Evolutionary conservation across 2,888 invertebrate species (phyloP), one percentile per base, ranked within the genome.

Genomic region (Diarsia brunnea): DNA sequence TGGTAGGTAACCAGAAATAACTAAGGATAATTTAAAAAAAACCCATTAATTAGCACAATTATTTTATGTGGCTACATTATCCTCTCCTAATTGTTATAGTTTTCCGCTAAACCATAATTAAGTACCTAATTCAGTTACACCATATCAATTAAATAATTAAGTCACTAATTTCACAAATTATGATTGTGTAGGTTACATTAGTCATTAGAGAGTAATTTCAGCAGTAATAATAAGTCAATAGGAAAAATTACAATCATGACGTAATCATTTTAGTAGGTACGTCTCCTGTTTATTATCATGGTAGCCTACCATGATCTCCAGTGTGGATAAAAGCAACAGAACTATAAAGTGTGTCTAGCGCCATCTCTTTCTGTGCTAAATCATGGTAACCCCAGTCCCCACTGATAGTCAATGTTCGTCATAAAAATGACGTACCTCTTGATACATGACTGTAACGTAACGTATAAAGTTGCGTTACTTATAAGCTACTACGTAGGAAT

Each of bases 351-450:
- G 38, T 38, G 38, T 38, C 38, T 38, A 38, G 38, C 38, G 38
- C 7, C 38, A 7, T 5, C 38, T 38, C 38, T 38, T 38, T 38
- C 38, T 38, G 0, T 8, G 38, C 38, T 8, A 38, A 38, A 8
- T 38, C 8, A 38, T 38, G 38, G 38, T 38, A 38, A 8, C 38
- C 38, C 38, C 38, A 38, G 38, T 49, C 38, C 38, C 38, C 38
- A 38, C 47, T 49, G 27, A 55, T n/a, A 1, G 38, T 47, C 19
- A 79, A n/a, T 5, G 47, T 73, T 66, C 53, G 65, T 82, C 76
- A 49, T 53, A n/a, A 4, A 12, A 19, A 12, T 72, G 68, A 79
- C 76, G 60, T 58, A 65, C 0, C 63, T 31, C 27, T 31, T 68
- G 31, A 8, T 38, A 47, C 4, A 27, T 16, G 69, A 78, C 31